A percentile compares a stretch with the other conserved stretches of the same genome.
Evolutionary conservation across 2,797 vertebrate genomes (phyloP).

Genomic region (Falco columbarius): DNA sequence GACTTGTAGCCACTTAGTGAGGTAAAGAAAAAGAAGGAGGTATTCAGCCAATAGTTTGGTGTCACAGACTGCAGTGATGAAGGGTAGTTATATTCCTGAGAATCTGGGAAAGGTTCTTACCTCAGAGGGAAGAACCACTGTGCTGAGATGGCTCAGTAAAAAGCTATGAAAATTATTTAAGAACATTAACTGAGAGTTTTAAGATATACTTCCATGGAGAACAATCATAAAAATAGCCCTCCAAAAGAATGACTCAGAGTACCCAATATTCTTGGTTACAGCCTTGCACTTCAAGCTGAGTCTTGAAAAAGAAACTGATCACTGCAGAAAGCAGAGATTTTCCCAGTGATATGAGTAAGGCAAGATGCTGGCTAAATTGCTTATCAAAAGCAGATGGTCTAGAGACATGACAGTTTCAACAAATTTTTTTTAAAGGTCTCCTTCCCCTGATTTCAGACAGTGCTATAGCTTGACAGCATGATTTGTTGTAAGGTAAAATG

Average conservation of each 20-base stretch:
- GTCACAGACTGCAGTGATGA: not conserved
- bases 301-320: not conserved
- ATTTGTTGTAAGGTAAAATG: not conserved
- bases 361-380: not conserved
- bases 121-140: not conserved
- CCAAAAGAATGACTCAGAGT: slow-evolving; percentile 1
- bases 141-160: not conserved
- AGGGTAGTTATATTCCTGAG: not conserved
- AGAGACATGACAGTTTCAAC: not conserved
- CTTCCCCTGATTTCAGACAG: not conserved
- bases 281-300: not conserved
- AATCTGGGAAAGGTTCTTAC: not conserved
- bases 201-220: not conserved
- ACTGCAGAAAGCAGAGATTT: not conserved
- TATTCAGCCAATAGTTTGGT: not conserved
- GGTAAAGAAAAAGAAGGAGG: not conserved
- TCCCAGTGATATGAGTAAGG: not conserved
- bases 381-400: not conserved
- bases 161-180: slow-evolving; percentile 6
- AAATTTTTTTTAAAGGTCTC: not conserved
- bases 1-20: not conserved
- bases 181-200: not conserved
- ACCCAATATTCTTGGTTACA: not conserved
- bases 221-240: slow-evolving; percentile 4
- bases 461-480: not conserved